Evolutionary conservation across 2,797 vertebrate species (phyloP).

Genomic region (Limosa lapponica): DNA sequence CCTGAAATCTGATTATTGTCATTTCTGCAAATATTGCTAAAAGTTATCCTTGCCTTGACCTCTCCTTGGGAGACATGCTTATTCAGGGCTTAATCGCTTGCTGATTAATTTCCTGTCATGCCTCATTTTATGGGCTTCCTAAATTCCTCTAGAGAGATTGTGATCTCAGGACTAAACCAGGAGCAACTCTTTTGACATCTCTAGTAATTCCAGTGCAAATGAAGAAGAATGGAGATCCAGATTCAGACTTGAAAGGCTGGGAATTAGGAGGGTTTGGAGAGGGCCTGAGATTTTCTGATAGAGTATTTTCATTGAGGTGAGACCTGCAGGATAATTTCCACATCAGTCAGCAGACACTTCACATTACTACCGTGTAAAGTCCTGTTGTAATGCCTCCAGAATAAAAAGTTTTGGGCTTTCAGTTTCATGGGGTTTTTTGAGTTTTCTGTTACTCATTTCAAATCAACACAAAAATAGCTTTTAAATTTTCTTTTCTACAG

Average conservation of each 20-base stretch:
- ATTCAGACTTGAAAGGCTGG: neutral
- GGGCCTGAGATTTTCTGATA: neutral
- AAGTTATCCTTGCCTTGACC: neutral
- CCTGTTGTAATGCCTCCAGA: neutral
- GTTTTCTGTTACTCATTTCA: neutral
- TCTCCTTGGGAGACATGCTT: neutral
- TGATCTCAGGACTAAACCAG: neutral
- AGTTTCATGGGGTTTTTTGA: neutral
- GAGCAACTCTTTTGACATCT: neutral
- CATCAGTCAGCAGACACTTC: neutral
- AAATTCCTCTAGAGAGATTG: neutral
- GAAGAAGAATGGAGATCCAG: neutral
- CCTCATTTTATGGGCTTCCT: neutral
- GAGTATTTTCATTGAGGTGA: neutral
- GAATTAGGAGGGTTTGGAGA: neutral
- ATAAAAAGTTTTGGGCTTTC: neutral
- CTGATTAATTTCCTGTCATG: neutral
- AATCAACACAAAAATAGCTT: neutral
- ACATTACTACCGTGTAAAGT: neutral
- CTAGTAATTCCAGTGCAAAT: neutral
- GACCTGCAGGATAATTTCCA: neutral
- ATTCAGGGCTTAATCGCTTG: neutral
- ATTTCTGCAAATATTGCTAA: neutral
- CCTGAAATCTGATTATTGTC: neutral
- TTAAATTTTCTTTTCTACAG: neutral